Conservation (phyloP, 1,140 invertebrate species). For the Apis mellifera region Amel_HAv3.1 CM009939.2:5067501-5068000, state of each 20-base stretch:
- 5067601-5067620: conserved; percentile 10
- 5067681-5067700: conserved; percentile 45
- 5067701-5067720: conserved; percentile 62
- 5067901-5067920: background rate
- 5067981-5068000: background rate
- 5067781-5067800: background rate
- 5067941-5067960: too few relatives aligned
- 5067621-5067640: conserved; percentile 24
- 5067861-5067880: conserved; percentile 3
- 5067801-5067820: background rate
- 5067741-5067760: conserved; percentile 52
- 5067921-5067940: too few relatives aligned
- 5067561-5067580: background rate
- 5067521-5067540: background rate
- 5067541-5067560: conserved; percentile 42
- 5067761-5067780: conserved; percentile 11
- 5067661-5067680: conserved; percentile 31
- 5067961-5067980: background rate
- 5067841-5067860: conserved; percentile 12
- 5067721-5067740: conserved; percentile 36
- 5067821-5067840: conserved; percentile 30
- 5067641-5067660: conserved; percentile 4
- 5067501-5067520: conserved; percentile 33
- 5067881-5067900: conserved; percentile 2
- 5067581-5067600: conserved; percentile 11